Evolutionary conservation across 2,113 vertebrate species (phyloP), one percentile per base, ranked within the genome.

Genomic region (Sylvilagus bachmani): DNA sequence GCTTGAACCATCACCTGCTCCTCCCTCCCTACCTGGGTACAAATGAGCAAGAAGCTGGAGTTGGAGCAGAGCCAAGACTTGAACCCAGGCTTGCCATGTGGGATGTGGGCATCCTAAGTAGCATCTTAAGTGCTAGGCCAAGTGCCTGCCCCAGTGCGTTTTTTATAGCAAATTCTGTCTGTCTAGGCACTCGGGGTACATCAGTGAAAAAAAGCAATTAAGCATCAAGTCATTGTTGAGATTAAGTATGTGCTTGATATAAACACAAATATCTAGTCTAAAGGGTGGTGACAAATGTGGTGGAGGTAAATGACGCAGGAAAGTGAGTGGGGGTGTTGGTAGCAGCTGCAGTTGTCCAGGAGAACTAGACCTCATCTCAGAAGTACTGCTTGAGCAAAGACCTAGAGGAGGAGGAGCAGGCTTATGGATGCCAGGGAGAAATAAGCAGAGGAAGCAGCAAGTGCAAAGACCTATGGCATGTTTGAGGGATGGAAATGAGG

Each of bases 151-250:
- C 17, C 17, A 13, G 12, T 86, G 27, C 31, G 44, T 79, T 62
- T 44, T 64, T 62, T 33, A 16, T 93, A 49, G 0, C 29, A 80
- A 75, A 91, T n/a, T 69, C 38, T 71, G 6, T 88, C 9, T 86
- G 62, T 82, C 22, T 67, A 53, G 31, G 53, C 25, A 85, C 13
- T 94, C 24, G 53, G 8, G 24, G 17, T 89, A 66, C 0, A 53
- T 58, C 64, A 74, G 2, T 9, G 36, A 92, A 61, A 13, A 13
- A 88, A 44, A 61, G 61, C 21, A 82, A 92, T 70, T 17, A 58
- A n/a, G 88, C 71, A 87, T 55, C 49, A 84, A 44, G 22, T 86
- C 55, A 14, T 93, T 89, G 6, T n/a, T 81, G 19, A 86, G 31
- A 79, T 93, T 81, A 58, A 86, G 66, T 51, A 36, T n/a, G 55